These are phyloP conservation scores for Macrostomum cliftonense DNA, from an alignment of 2,888 invertebrate genomes.

Conservation along the genomic window DNA sequence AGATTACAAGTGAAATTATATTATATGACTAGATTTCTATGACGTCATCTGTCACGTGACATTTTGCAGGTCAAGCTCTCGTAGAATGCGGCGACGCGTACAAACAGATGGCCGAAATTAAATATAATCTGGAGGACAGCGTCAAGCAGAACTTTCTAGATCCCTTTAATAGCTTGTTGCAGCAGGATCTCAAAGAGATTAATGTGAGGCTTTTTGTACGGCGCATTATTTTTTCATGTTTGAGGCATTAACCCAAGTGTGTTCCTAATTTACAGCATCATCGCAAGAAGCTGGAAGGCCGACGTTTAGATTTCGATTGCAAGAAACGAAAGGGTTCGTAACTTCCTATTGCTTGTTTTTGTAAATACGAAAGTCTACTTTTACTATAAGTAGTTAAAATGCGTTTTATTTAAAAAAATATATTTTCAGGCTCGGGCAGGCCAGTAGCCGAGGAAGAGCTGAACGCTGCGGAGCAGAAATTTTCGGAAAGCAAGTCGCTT, in stretches of 20 bases:
- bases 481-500: conserved; percentile 84
- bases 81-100: conserved; percentile 85
- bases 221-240: too few relatives aligned
- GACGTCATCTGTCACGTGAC: too few relatives aligned
- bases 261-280: conserved; percentile 57
- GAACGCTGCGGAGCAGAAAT: conserved; percentile 88
- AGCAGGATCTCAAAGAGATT: conserved; percentile 96
- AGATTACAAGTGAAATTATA: too few relatives aligned
- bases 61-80: conserved; percentile 56
- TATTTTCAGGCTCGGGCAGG: conserved; percentile 46
- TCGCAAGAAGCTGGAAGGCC: conserved; percentile 93
- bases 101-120: conserved; percentile 94
- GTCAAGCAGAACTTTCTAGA: conserved; percentile 98
- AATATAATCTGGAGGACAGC: conserved; percentile 93
- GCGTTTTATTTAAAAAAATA: too few relatives aligned
- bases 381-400: too few relatives aligned
- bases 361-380: too few relatives aligned
- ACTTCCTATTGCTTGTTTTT: too few relatives aligned
- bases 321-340: conserved; percentile 74
- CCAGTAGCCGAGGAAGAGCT: conserved; percentile 92
- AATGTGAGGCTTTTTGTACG: conserved; percentile 50
- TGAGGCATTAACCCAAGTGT: too few relatives aligned
- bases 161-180: conserved; percentile 87
- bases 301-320: conserved; percentile 93
- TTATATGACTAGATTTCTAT: too few relatives aligned